phyloP scores from a whole-genome alignment of 2,113 vertebrate species.

The Electrona antarctica region DNA sequence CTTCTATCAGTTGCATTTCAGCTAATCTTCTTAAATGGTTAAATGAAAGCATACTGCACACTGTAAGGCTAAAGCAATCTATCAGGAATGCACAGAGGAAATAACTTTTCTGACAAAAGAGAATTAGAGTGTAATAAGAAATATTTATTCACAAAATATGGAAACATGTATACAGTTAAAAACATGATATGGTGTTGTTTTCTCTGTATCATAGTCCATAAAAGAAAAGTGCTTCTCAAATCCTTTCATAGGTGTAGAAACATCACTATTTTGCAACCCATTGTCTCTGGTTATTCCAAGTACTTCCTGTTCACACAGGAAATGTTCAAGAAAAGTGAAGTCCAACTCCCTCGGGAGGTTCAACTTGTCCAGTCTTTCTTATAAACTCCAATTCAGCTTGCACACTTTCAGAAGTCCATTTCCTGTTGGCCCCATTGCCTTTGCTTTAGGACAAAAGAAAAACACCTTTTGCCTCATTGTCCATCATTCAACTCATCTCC shows the following conservation, averaged over 20 bases:
- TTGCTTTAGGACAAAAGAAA: neutral
- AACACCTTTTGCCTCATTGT: constrained; percentile 15
- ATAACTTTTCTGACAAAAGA: constrained; percentile 51
- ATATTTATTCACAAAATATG: constrained; percentile 72
- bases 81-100: constrained; percentile 14
- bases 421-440: constrained; percentile 21
- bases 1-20: constrained; percentile 2
- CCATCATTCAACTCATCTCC: constrained; percentile 39
- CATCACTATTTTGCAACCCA: constrained; percentile 54
- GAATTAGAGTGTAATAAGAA: constrained; percentile 50
- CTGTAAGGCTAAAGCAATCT: neutral
- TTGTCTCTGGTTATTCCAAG: constrained; percentile 54
- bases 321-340: constrained; percentile 40
- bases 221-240: neutral
- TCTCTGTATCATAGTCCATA: constrained; percentile 39
- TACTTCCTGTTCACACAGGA: constrained; percentile 34
- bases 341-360: constrained; percentile 49
- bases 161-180: constrained; percentile 60
- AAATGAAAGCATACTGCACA: neutral
- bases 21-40: neutral
- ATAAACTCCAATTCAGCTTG: constrained; percentile 42
- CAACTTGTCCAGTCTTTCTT: constrained; percentile 30
- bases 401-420: constrained; percentile 52
- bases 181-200: constrained; percentile 47
- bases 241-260: constrained; percentile 25